phyloP scores from a whole-genome alignment of 2,113 vertebrate genomes.

The Dipodomys merriami region DNA sequence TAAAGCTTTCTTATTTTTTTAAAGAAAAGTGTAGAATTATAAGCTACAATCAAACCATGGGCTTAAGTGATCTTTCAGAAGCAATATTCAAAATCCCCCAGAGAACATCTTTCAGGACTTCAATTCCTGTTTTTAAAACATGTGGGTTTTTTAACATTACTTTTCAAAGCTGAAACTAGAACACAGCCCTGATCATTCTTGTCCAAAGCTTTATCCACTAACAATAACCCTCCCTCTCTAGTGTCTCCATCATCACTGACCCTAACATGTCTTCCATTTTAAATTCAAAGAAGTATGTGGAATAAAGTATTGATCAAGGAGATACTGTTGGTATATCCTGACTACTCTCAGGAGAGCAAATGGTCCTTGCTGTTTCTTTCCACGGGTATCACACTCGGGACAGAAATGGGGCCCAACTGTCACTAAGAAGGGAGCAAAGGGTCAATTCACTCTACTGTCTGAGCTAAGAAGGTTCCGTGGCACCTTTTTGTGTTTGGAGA shows the following conservation, averaged over 20 bases:
- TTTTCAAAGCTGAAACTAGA: conserved; percentile 23
- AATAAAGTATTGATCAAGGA: neutral
- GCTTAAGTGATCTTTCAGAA: conserved; percentile 57
- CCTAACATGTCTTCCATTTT: conserved; percentile 17
- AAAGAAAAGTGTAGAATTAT: neutral
- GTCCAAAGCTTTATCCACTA: neutral
- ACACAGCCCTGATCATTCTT: neutral
- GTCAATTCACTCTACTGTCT: neutral
- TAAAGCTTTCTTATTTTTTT: conserved; percentile 7
- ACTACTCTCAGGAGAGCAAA: neutral
- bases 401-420: neutral
- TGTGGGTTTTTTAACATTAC: conserved; percentile 23
- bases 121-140: conserved; percentile 50
- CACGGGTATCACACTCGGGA: neutral
- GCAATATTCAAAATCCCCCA: conserved; percentile 35
- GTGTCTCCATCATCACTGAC: neutral
- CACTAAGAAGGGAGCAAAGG: neutral
- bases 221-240: neutral
- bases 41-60: conserved; percentile 39
- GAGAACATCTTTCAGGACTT: conserved; percentile 29
- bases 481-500: neutral
- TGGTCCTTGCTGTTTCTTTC: neutral
- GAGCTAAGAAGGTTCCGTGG: neutral
- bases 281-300: neutral
- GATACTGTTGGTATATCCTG: neutral